Base-by-base conservation (phyloP, 1,140 invertebrate genomes). In the Drosophila subobscura region DNA sequence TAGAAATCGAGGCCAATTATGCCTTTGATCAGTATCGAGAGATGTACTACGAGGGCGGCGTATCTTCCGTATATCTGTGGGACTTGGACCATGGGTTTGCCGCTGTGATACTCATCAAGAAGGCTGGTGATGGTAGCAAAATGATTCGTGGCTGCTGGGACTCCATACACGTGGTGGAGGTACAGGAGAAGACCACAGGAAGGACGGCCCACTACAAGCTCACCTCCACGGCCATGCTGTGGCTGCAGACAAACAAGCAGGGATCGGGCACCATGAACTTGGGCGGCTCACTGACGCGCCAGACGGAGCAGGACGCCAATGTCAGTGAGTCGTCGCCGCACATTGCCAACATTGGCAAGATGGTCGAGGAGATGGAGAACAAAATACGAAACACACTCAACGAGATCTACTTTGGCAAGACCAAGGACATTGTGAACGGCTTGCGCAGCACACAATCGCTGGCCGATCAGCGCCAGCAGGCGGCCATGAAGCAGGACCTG, bases 71-170 rank as follows among this genome's bases (percentile, higher is more conserved):
- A 0, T 99, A 99, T 93, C 94, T 99, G 46, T 99, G 99, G 99
- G 99, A 99, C 88, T 94, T 99, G 90, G 98, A 99, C 90, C 97
- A 99, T 92, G 98, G 98, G 3, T 99, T 99, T 94, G 99, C 98
- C 75, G 98, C 98, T 83, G 99, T 99, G 45, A 99, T 99, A 91
- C 93, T 99, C 71, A 99, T 99, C 76, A 99, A 99, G 93, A 99
- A 99, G 92, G 98, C 97, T 12, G 98, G 98, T 0, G 98, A 99
- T 94, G 98, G 98, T 12, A 90, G 94, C 61, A 98, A 98, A 92
- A 99, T 98, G 93, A 99, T 99, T 73, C 99, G 97, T 92, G 96
- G 99, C 2, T 99, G 98, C 92, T 99, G 99, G 99, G 99, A 99
- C 92, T 99, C 98, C 2, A 99, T 99, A 91, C 99, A 99, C 92